Conservation (phyloP, 2,797 vertebrate genomes). For the Aratinga solstitialis region DNA sequence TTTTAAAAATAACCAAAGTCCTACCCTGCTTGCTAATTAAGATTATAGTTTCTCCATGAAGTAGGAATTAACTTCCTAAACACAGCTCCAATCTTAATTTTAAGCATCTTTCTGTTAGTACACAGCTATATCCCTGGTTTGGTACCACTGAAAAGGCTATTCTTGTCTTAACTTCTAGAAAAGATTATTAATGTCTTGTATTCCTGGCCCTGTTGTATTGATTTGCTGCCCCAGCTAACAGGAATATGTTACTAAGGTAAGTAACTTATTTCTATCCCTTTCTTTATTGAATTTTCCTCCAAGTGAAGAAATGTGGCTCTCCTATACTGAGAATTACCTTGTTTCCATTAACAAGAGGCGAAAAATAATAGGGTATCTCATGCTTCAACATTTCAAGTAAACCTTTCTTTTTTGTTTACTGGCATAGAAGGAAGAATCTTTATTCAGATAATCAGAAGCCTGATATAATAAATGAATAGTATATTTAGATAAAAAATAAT, state of each 20-base stretch:
- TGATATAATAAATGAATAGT: neutral
- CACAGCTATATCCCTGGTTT: neutral
- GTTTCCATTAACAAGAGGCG: neutral
- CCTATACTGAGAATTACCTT: neutral
- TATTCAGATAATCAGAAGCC: neutral
- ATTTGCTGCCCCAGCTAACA: constrained; percentile 53
- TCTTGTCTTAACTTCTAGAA: neutral
- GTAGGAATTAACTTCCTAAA: constrained; percentile 17
- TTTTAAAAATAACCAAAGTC: neutral
- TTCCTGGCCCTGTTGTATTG: constrained; percentile 20
- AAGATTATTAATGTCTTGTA: constrained; percentile 36
- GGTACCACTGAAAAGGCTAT: neutral
- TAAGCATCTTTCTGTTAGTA: neutral
- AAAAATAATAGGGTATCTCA: neutral
- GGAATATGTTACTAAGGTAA: constrained; percentile 43
- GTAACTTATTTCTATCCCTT: constrained; percentile 27
- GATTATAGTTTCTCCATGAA: neutral
- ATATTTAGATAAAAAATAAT: neutral
- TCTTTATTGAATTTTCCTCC: constrained; percentile 32
- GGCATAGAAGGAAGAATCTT: neutral
- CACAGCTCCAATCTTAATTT: neutral
- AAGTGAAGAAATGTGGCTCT: neutral
- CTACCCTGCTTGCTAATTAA: neutral
- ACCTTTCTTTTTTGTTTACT: neutral
- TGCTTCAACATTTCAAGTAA: neutral